These are phyloP conservation scores for Spodoptera picta DNA, from an alignment of 2,888 invertebrate genomes.

Conservation along the genomic window DNA sequence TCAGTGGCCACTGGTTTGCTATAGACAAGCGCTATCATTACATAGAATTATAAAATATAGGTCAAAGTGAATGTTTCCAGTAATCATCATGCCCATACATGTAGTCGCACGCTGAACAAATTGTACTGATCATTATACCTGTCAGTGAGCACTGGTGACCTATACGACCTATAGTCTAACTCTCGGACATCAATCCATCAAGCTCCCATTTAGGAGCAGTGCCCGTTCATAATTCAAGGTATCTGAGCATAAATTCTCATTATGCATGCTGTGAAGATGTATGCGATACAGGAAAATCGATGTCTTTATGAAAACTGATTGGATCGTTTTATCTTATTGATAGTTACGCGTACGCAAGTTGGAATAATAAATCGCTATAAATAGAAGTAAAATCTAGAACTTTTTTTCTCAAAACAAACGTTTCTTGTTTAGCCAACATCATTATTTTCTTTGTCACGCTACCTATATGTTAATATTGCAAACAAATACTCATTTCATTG, in stretches of 20 bases:
- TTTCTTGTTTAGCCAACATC: no score
- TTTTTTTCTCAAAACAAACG: no score
- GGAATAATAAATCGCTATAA: no score
- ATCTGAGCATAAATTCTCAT: slow-evolving; percentile 43
- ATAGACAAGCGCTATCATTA: slow-evolving; percentile 18
- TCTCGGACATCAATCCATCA: slow-evolving; percentile 43
- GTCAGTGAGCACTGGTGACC: slow-evolving; percentile 41
- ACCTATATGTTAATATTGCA: no score
- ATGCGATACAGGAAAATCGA: slow-evolving; percentile 43
- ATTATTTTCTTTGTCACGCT: no score
- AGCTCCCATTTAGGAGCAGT: slow-evolving; percentile 37
- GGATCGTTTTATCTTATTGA: slow-evolving; percentile 40
- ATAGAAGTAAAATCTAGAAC: no score
- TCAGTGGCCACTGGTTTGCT: slow-evolving; percentile 11
- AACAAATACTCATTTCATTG: no score
- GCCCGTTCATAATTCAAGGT: slow-evolving; percentile 45
- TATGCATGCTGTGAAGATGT: slow-evolving; percentile 45
- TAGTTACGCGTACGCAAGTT: not conserved
- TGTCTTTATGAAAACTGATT: slow-evolving; percentile 47
- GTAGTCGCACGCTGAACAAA: slow-evolving; percentile 29
- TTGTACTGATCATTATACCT: slow-evolving; percentile 44
- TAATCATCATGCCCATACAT: slow-evolving; percentile 29
- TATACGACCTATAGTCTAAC: slow-evolving; percentile 36
- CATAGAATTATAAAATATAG: slow-evolving; percentile 37
- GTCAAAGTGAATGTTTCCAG: slow-evolving; percentile 36